These are phyloP conservation scores for Tragelaphus eurycerus DNA, from an alignment of 2,797 vertebrate genomes.

Conservation along the genomic window DNA sequence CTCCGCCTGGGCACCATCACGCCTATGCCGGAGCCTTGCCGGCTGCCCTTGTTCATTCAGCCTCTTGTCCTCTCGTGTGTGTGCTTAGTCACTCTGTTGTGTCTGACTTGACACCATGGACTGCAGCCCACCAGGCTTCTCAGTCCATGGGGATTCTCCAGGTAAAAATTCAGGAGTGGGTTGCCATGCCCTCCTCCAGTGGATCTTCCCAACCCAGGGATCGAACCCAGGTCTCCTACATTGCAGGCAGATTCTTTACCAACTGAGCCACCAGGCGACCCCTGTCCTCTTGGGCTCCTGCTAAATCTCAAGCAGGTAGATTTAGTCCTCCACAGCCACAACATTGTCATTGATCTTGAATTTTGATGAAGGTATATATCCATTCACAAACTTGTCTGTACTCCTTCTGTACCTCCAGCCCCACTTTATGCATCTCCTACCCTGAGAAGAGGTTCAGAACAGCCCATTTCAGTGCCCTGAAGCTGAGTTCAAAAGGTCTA, in stretches of 20 bases:
- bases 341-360: neutral
- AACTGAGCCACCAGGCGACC: neutral
- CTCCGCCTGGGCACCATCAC: neutral
- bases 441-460: neutral
- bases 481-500: neutral
- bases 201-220: neutral
- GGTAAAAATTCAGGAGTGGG: neutral
- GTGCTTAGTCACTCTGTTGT: neutral
- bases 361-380: neutral
- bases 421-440: neutral
- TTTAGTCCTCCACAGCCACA: neutral
- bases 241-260: neutral
- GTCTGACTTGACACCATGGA: neutral
- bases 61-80: neutral
- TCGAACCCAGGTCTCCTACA: neutral
- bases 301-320: neutral
- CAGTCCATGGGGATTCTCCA: neutral
- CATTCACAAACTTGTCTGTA: neutral
- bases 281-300: accelerated
- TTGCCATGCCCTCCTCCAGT: neutral
- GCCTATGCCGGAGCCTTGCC: accelerated
- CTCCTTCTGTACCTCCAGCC: neutral
- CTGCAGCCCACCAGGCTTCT: neutral
- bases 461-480: neutral
- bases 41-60: neutral